Evolutionary conservation across 2,888 invertebrate species (phyloP), one percentile per base, ranked within the genome.

Genomic region (Plutella xylostella): DNA sequence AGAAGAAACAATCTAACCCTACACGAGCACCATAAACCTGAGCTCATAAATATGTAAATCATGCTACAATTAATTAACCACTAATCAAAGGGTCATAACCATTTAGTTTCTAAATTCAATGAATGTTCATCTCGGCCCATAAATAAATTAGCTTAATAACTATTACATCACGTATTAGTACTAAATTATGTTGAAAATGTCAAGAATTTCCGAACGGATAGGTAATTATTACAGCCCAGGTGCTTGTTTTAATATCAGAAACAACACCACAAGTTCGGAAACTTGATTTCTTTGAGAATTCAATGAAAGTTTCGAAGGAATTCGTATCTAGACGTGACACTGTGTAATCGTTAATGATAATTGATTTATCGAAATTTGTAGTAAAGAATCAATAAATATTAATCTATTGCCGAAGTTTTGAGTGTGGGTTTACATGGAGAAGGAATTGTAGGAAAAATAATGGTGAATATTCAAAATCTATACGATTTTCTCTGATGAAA

Each of bases 301-400:
- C 21, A 25, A 33, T 35, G 30, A 19, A 20, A 38, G 25, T 43
- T 31, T 19, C 25, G 19, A n/a, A 46, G 19, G 41, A 42, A 43
- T 43, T 2, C 34, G 39, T 43, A 31, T 40, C 11, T 42, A 35
- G n/a, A n/a, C n/a, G n/a, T 35, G 38, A 42, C 43, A 48, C 43
- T 39, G 19, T 41, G 45, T 72, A 72, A 71, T 71, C 68, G 68
- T 72, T 79, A 78, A 78, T 75, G 76, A 74, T 73, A 76, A 73
- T 68, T 71, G 74, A 74, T 75, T 70, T 71, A 73, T 71, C 73
- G 74, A 74, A 60, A 74, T 71, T 62, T 68, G 70, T 67, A 74
- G 70, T 76, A 72, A 75, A 75, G 72, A 61, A 66, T 66, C 43
- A 30, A 20, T 35, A 17, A 47, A 53, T 41, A 12, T 25, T 17